Evolutionary conservation across 2,888 invertebrate species (phyloP).

Genomic region (Tortricodes alternella): DNA sequence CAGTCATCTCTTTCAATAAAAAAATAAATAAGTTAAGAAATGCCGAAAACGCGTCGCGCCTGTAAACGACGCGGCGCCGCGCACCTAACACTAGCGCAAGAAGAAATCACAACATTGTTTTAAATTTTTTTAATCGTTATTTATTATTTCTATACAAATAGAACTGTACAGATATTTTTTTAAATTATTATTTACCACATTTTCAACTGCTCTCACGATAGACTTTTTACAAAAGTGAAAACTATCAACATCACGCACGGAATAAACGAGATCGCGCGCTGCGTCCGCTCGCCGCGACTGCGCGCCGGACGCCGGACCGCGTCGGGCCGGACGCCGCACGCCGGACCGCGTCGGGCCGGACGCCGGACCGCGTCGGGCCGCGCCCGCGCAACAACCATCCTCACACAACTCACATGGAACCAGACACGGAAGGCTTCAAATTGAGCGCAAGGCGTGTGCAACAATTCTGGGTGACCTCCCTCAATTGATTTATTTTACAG

Average conservation of each 20-base stretch:
- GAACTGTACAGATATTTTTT: slow-evolving; percentile 84
- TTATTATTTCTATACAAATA: slow-evolving; percentile 85
- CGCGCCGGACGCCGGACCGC: slow-evolving; percentile 25
- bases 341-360: too few species aligned
- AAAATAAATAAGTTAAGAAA: slow-evolving; percentile 68
- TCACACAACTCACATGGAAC: slow-evolving; percentile 31
- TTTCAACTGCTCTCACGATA: slow-evolving; percentile 77
- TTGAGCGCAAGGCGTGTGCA: slow-evolving; percentile 30
- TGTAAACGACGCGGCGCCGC: slow-evolving; percentile 50
- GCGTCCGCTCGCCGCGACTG: slow-evolving; percentile 40
- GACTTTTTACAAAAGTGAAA: slow-evolving; percentile 84
- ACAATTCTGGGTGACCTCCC: slow-evolving; percentile 31
- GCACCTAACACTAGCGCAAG: slow-evolving; percentile 66
- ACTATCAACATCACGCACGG: slow-evolving; percentile 80
- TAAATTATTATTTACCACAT: slow-evolving; percentile 81
- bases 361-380: slow-evolving; percentile 24
- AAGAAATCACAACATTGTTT: slow-evolving; percentile 80
- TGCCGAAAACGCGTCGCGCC: slow-evolving; percentile 54
- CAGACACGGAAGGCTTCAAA: slow-evolving; percentile 24
- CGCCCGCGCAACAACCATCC: slow-evolving; percentile 13
- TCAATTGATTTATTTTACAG: slow-evolving; percentile 1
- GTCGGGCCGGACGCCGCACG: slow-evolving; percentile 19
- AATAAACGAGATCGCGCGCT: slow-evolving; percentile 71
- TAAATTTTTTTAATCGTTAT: slow-evolving; percentile 80
- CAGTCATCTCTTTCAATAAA: slow-evolving; percentile 74